Evolutionary conservation across 92 coral and sea anemone genomes (phyloP), one percentile per base, ranked within the genome.

Genomic region (Bergia puertoricense): DNA sequence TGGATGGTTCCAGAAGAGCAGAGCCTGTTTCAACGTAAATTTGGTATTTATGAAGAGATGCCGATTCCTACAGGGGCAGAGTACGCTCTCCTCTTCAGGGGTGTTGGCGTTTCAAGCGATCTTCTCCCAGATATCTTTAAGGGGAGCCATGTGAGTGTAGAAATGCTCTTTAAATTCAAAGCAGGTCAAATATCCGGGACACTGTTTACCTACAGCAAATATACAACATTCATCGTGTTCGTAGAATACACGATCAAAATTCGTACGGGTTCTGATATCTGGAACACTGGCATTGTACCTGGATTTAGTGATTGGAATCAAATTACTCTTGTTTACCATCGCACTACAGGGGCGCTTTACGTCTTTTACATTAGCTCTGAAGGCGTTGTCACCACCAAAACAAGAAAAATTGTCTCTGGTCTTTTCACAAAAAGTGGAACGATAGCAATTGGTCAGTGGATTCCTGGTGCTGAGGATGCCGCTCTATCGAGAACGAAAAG

Each of bases 391-490:
- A 90, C 62, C 13, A 51, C 71, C 51, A 79, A 85, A 74, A 82
- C 95, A 45, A 54, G 76, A 54, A 30, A 82, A 72, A 65, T 85
- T 11, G 37, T 22, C 48, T 59, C 91, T 39, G 90, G 89, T 56
- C 84, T 92, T 72, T 92, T 92, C 85, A 76, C 81, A 37, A 56
- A 79, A 56, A 89, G 89, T 54, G 86, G 95, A 62, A 88, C 85
- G 48, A 83, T 92, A 10, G 92, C 95, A 3, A 56, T 92, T 18
- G 95, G 93, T 7, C 95, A 92, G 54, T 92, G 95, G 95, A 90
- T 92, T 44, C 92, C 95, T 44, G 93, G 95, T 45, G 72, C 83
- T 74, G 83, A 40, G 30, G 92, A 91, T 79, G 89, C 65, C 40
- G 79, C 88, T 18, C 66, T 88, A 41, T 23, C 82, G 18, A 38